Evolutionary conservation across 2,113 vertebrate genomes (phyloP).

Genomic region (Saccopteryx bilineata): DNA sequence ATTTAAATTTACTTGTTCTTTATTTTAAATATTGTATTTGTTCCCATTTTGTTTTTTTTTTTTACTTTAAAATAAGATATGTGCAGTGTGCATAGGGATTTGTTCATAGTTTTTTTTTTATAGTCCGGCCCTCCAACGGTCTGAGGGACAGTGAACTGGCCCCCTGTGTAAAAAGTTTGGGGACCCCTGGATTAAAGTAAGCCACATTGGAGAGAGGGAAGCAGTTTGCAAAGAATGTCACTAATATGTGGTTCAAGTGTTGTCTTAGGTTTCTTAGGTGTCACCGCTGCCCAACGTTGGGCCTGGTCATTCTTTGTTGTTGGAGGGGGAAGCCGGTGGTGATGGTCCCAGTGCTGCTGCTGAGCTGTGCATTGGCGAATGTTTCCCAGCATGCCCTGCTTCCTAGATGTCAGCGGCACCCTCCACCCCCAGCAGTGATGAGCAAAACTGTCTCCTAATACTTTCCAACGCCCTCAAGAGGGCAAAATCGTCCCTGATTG

Average conservation of each 20-base stretch:
- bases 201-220: not conserved
- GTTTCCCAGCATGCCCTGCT: not conserved
- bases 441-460: not conserved
- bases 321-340: not conserved
- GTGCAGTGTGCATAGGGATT: too few species aligned
- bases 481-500: not conserved
- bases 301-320: not conserved
- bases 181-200: too few species aligned
- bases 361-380: not conserved
- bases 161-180: too few species aligned
- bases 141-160: too few species aligned
- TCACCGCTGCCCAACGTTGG: not conserved
- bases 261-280: not conserved
- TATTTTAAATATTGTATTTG: too few species aligned
- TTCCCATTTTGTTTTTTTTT: too few species aligned
- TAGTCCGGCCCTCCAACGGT: too few species aligned
- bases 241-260: not conserved
- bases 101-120: too few species aligned
- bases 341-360: not conserved
- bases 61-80: too few species aligned
- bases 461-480: not conserved
- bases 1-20: too few species aligned
- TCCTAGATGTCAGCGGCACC: not conserved
- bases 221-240: not conserved
- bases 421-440: not conserved